Evolutionary conservation across 1,140 invertebrate genomes (phyloP).

Genomic region (Mylabris phalerata): DNA sequence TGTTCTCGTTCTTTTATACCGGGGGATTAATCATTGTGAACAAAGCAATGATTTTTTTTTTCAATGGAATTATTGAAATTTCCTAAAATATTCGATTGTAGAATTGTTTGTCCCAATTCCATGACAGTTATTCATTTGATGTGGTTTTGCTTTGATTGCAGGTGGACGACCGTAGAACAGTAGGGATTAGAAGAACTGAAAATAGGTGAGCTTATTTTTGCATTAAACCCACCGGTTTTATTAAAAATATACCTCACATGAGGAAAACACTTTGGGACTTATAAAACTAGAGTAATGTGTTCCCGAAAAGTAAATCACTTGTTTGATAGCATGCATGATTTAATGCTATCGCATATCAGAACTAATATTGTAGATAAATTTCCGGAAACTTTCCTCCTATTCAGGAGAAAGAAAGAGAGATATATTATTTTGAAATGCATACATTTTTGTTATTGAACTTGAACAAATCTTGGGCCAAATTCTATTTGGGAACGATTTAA

Average conservation of each 20-base stretch:
- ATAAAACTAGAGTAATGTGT: not conserved
- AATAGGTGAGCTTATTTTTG: slow-evolving; percentile 23
- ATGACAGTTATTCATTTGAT: slow-evolving; percentile 13
- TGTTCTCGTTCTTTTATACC: too few relatives aligned
- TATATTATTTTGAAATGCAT: too few relatives aligned
- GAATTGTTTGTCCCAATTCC: too few relatives aligned
- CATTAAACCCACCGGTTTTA: not conserved
- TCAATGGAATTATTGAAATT: too few relatives aligned
- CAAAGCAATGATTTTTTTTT: too few relatives aligned
- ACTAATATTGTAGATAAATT: too few relatives aligned
- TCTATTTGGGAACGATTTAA: not conserved
- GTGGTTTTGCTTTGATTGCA: slow-evolving; percentile 33
- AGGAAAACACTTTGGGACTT: not conserved
- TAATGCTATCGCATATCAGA: not conserved
- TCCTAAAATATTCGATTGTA: too few relatives aligned
- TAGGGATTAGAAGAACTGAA: slow-evolving; percentile 26
- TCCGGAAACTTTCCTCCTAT: too few relatives aligned
- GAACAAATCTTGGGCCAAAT: too few relatives aligned
- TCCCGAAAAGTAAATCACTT: not conserved
- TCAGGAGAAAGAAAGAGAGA: too few relatives aligned
- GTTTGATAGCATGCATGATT: not conserved
- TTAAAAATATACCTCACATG: not conserved
- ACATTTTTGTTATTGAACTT: too few relatives aligned
- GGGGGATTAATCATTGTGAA: too few relatives aligned
- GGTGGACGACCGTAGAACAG: slow-evolving; percentile 32